Evolutionary conservation across 2,888 invertebrate species (phyloP).

Genomic region (Gasteruption jaculator): DNA sequence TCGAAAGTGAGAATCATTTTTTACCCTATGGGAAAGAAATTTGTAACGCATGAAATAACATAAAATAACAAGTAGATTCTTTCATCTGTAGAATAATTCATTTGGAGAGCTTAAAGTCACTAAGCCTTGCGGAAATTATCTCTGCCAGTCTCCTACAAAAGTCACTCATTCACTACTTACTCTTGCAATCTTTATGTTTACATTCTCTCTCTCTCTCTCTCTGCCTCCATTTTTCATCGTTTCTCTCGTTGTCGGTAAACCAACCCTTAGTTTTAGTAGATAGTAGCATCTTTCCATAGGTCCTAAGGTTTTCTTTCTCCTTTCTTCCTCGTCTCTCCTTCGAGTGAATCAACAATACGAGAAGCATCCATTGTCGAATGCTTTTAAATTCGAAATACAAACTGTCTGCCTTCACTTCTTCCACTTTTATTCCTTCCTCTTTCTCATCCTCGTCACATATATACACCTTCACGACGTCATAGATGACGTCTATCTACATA

Average conservation of each 20-base stretch:
- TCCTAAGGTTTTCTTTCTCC: conserved; percentile 25
- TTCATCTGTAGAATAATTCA: conserved; percentile 43
- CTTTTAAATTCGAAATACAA: conserved; percentile 51
- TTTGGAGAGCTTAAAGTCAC: conserved; percentile 41
- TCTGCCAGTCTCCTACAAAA: conserved; percentile 45
- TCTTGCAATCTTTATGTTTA: conserved; percentile 22
- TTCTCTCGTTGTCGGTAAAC: conserved; percentile 9
- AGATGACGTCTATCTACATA: no score
- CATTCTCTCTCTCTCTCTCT: conserved; percentile 15
- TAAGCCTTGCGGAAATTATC: conserved; percentile 45
- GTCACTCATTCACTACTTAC: conserved; percentile 34
- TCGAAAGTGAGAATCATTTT: conserved; percentile 1
- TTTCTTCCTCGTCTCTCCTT: conserved; percentile 17
- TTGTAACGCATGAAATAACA: no score
- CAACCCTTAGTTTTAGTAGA: conserved; percentile 14
- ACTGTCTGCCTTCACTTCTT: conserved; percentile 39
- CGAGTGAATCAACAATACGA: conserved; percentile 45
- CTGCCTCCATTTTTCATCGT: conserved; percentile 12
- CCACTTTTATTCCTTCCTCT: conserved; percentile 14
- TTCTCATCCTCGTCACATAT: conserved; percentile 13
- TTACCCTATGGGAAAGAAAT: conserved; percentile 4
- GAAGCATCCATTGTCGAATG: conserved; percentile 48
- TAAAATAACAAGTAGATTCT: conserved; percentile 43
- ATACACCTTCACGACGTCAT: no score
- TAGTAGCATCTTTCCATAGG: conserved; percentile 17